Conservation (phyloP, 1,140 invertebrate genomes). For the Bombus balteatus region DNA sequence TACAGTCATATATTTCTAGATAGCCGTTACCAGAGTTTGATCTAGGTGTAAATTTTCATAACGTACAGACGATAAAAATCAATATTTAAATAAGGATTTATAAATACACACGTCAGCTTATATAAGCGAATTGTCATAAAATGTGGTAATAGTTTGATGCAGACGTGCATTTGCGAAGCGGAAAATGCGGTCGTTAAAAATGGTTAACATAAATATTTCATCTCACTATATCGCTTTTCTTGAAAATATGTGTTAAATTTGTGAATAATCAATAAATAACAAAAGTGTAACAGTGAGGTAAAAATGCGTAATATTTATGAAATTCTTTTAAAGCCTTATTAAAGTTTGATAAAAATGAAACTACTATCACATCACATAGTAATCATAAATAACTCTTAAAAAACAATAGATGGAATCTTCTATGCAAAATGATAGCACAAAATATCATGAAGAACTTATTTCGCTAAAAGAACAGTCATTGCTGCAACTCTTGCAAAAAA, state of each 20-base stretch:
- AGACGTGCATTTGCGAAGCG: neutral
- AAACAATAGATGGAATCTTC: conserved; percentile 20
- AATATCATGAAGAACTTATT: conserved; percentile 4
- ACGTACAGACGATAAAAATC: conserved; percentile 18
- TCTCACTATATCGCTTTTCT: neutral
- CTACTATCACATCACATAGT: neutral
- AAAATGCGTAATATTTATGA: neutral
- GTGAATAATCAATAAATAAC: neutral
- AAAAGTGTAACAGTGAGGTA: conserved; percentile 28
- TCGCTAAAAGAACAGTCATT: conserved; percentile 9
- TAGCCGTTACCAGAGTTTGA: conserved; percentile 50
- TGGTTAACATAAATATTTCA: conserved; percentile 7
- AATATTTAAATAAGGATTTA: conserved; percentile 40
- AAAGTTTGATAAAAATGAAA: neutral
- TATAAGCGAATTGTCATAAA: conserved; percentile 17
- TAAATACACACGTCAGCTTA: conserved; percentile 14
- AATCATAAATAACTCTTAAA: conserved; percentile 4
- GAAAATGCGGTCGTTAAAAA: neutral
- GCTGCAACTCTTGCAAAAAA: conserved; percentile 59
- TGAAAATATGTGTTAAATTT: conserved; percentile 35
- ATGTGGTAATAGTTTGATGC: conserved; percentile 13
- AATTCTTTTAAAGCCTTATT: no score
- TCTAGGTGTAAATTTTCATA: conserved; percentile 26
- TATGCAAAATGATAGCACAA: conserved; percentile 14
- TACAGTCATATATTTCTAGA: conserved; percentile 32